A percentile compares a stretch with the other conserved stretches of the same genome.
phyloP scores from a whole-genome alignment of 2,113 vertebrate species.

The Amphiprion ocellaris region DNA sequence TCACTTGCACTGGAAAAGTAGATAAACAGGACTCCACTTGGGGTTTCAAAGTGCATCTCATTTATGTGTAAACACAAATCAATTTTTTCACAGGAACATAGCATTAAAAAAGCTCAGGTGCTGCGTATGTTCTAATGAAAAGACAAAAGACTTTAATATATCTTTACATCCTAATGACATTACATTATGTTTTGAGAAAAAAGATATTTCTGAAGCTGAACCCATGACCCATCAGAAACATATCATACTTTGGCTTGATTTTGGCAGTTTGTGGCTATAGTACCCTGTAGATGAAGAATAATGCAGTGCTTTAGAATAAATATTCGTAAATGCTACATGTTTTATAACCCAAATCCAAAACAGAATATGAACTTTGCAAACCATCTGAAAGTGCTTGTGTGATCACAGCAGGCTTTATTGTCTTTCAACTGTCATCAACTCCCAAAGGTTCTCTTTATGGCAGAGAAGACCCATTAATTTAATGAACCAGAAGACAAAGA shows the following conservation, averaged over 20 bases:
- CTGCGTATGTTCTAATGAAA: conserved; percentile 11
- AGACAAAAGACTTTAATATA: conserved; percentile 28
- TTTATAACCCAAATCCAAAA: not conserved
- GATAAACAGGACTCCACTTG: not conserved
- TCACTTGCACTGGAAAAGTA: not conserved
- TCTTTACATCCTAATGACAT: conserved; percentile 11
- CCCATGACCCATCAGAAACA: not conserved
- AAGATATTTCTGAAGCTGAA: not conserved
- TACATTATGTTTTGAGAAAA: not conserved
- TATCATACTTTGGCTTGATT: no score
- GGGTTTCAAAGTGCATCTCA: not conserved
- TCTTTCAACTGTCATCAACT: not conserved
- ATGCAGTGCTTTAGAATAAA: not conserved
- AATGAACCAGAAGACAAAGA: conserved; percentile 50
- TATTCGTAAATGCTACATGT: not conserved
- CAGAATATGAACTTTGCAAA: not conserved
- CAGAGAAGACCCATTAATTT: conserved; percentile 13
- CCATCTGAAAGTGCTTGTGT: conserved; percentile 7
- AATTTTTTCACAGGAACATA: not conserved
- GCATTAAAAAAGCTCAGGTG: not conserved
- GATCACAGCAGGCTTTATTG: not conserved
- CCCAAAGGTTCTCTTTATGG: not conserved
- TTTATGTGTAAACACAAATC: no score
- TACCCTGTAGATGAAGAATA: not conserved
- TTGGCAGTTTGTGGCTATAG: not conserved